Evolutionary conservation across 1,140 invertebrate species (phyloP), one percentile per base, ranked within the genome.

Genomic region (Pantala flavescens): DNA sequence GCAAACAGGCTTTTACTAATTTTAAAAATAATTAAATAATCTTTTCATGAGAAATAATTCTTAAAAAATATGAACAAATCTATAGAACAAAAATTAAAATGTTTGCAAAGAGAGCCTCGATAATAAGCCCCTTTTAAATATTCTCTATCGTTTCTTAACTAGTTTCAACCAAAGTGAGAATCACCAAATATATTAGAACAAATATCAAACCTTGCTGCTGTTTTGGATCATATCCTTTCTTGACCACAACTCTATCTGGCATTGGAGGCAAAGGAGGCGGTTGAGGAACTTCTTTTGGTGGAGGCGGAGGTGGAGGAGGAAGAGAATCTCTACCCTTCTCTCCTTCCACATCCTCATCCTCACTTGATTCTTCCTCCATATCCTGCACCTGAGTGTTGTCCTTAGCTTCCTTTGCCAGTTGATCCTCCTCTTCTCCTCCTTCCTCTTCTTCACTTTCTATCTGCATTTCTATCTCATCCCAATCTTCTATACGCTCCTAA

Each of bases 201-300:
- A 21, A 63, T 16, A 7, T 16, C 49, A 63, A 19, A 74, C n/a
- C 23, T 63, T 23, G 23, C 71, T 42, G 24, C 81, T 90, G 91
- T 84, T 98, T 98, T 0, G 98, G 98, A 89, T 99, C 94, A 81
- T 99, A 99, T 74, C 90, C 90, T 82, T 97, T 97, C 80, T 96
- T 95, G 74, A 99, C 95, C 43, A 99, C 87, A 70, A 99, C 96
- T 80, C 97, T 95, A 80, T 97, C 96, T 24, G 94, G 93, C 0
- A 93, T 90, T 14, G 95, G 90, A 19, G 95, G 94, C 72, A 96
- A 83, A 12, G 91, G 90, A 1, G 91, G 88, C 28, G 88, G 89
- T n/a, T 88, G 86, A 80, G 11, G 82, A 77, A 16, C n/a, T 10
- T 77, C 55, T 21, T 75, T 70, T 73, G 81, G 79, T 63, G 81